A percentile compares a stretch with the other conserved stretches of the same genome.
Conservation (phyloP, 2,113 vertebrate species). For the Thamnaconus septentrionalis region DNA sequence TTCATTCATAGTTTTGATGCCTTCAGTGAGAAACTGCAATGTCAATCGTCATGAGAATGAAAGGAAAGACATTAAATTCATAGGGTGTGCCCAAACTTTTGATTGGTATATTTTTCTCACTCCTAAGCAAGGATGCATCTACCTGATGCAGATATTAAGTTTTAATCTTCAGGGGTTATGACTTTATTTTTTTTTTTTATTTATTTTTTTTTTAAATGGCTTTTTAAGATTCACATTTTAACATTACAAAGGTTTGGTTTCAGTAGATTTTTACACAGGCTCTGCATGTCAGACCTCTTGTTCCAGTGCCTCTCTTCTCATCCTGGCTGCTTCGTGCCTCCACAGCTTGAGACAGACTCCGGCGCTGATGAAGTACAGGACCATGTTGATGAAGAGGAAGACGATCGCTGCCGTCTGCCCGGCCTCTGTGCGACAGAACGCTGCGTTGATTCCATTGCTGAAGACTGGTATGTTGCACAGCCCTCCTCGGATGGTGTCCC, state of each 20-base stretch:
- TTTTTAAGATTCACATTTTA: too few species aligned
- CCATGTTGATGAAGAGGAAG: slow-evolving; percentile 86
- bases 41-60: too few species aligned
- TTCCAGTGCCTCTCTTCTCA: slow-evolving; percentile 74
- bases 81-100: too few species aligned
- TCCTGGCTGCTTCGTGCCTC: slow-evolving; percentile 87
- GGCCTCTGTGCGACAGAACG: slow-evolving; percentile 88
- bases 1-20: too few species aligned
- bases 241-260: background rate
- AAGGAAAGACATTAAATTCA: too few species aligned
- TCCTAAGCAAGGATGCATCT: too few species aligned
- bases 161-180: too few species aligned
- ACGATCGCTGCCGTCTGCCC: slow-evolving; percentile 90
- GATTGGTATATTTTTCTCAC: too few species aligned
- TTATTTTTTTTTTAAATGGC: too few species aligned
- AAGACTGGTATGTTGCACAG: slow-evolving; percentile 86
- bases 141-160: too few species aligned
- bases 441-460: slow-evolving; percentile 81
- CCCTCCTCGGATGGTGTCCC: slow-evolving; percentile 87
- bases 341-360: slow-evolving; percentile 87
- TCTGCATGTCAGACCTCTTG: slow-evolving; percentile 76
- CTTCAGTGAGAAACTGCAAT: too few species aligned
- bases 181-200: too few species aligned
- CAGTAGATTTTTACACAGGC: background rate
- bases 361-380: slow-evolving; percentile 85